Evolutionary conservation across 2,797 vertebrate genomes (phyloP).

Genomic region (Epinephelus malabaricus): DNA sequence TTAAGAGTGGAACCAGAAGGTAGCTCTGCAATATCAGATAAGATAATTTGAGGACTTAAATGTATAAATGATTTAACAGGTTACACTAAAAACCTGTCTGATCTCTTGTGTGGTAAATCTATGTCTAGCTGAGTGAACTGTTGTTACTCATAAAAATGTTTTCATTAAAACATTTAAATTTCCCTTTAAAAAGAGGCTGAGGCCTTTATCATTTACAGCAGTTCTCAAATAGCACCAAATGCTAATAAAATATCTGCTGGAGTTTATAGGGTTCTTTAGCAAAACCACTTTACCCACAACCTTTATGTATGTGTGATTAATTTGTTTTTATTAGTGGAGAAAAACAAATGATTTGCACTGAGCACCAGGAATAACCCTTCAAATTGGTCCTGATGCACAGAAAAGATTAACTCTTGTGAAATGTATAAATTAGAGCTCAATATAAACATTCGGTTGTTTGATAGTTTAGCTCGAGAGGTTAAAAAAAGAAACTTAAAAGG

Average conservation of each 20-base stretch:
- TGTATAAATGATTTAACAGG: background rate
- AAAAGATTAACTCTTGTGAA: slow-evolving; percentile 11
- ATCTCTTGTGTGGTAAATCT: background rate
- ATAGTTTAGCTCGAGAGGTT: slow-evolving; percentile 26
- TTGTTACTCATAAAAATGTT: background rate
- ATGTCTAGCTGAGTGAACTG: background rate
- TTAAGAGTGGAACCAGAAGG: background rate
- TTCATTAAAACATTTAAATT: background rate
- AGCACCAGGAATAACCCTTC: background rate
- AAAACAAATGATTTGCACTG: background rate
- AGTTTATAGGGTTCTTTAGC: slow-evolving; percentile 6
- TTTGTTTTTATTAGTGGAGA: background rate
- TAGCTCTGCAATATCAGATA: background rate
- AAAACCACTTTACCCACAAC: background rate
- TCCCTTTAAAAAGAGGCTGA: background rate
- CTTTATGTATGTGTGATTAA: background rate
- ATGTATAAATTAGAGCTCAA: slow-evolving; percentile 6
- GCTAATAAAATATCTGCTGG: background rate
- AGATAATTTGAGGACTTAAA: background rate
- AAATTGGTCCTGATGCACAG: background rate
- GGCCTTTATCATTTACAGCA: background rate
- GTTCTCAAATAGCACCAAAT: slow-evolving; percentile 5
- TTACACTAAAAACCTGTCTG: background rate
- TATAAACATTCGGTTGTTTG: slow-evolving; percentile 36
- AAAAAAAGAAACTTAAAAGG: slow-evolving; percentile 18